Evolutionary conservation across 2,797 vertebrate species (phyloP).

Genomic region (Monodelphis domestica): DNA sequence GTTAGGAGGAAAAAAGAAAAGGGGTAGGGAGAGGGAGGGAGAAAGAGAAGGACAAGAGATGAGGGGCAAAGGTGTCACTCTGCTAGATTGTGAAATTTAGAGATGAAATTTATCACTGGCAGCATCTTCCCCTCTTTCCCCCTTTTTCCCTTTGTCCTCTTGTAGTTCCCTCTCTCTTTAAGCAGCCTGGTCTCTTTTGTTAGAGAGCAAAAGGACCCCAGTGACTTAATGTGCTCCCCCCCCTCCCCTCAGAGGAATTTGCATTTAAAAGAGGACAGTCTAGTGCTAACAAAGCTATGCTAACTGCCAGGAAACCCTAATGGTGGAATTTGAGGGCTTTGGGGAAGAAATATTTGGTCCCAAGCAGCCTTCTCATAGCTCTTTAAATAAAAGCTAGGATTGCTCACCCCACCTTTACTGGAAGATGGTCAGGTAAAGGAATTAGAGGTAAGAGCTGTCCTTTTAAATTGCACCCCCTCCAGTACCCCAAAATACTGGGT

Average conservation of each 20-base stretch:
- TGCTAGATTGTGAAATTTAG: slow-evolving; percentile 4
- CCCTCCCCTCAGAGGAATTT: slow-evolving; percentile 7
- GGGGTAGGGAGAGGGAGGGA: background rate
- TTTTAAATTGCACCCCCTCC: background rate
- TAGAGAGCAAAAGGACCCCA: background rate
- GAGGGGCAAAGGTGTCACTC: background rate
- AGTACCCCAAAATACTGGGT: background rate
- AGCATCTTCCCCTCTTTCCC: background rate
- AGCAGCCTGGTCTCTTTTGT: background rate
- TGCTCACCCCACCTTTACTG: background rate
- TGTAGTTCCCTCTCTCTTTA: background rate
- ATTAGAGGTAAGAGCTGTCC: background rate
- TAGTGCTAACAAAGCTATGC: background rate
- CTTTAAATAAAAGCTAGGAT: background rate
- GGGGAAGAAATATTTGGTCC: background rate
- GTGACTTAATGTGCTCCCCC: background rate
- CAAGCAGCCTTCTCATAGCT: background rate
- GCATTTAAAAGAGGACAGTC: background rate
- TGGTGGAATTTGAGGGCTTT: background rate
- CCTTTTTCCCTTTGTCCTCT: background rate
- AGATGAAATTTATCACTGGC: background rate
- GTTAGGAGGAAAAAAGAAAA: background rate
- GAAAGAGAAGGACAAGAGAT: background rate
- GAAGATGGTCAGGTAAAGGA: background rate
- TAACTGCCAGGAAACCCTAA: background rate